Evolutionary conservation across 1,140 invertebrate genomes (phyloP), one percentile per base, ranked within the genome.

Genomic region (Grapholita molesta): DNA sequence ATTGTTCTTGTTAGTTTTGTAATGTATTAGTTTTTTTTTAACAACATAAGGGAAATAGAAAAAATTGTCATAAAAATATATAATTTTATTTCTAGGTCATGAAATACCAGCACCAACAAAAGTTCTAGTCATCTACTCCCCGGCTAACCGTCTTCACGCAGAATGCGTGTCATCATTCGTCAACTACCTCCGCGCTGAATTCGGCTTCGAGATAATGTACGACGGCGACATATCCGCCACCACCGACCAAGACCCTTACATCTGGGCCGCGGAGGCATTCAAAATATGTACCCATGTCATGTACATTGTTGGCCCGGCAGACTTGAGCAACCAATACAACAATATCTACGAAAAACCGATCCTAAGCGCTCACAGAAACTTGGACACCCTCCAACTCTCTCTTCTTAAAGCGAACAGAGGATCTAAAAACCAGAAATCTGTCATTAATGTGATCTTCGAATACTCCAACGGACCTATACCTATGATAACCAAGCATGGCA

Each of bases 311-410:
- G 86, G 89, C 0, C 88, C 89, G 0, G 71, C 84, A 0, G 83
- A 86, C 33, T 76, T 85, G 52, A 74, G 77, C 0, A 86, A 87
- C 32, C 52, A 79, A 0, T 89, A 85, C 77, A 83, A 82, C 57
- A 89, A 81, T 38, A 90, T 89, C n/a, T 91, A 89, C 25, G 87
- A 89, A 18, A 83, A 87, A 74, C 85, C 87, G 0, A 89, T 89
- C 3, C 78, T 84, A 68, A 82, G 73, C 9, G 76, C 85, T 0
- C 83, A 88, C 30, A 82, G 76, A 65, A 74, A 88, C 28, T 76
- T 89, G 0, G 88, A 90, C 38, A 67, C 55, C 0, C 68, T 89
- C 0, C 71, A 88, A 0, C 71, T 91, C 2, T 78, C 82, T 0
- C 71, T 85, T 64, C 61, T 90, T 0, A 81, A 76, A 67, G 70